Conservation (phyloP, 2,888 invertebrate genomes). For the Palloptera scutellata region DNA sequence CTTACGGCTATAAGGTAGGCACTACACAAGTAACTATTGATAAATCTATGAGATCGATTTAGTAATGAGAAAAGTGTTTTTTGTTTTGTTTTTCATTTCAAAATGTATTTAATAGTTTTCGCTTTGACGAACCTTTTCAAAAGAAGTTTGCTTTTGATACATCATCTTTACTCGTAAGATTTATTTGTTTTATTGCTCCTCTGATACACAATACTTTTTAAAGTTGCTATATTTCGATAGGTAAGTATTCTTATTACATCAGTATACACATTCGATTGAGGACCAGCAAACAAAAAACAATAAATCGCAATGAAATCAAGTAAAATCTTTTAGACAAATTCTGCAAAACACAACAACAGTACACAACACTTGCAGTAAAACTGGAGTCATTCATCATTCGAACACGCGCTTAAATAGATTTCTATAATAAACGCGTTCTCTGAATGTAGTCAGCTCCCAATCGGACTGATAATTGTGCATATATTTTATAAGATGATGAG, state of each 20-base stretch:
- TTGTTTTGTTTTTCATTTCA: too few species aligned
- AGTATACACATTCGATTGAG: too few species aligned
- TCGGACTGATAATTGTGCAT: too few species aligned
- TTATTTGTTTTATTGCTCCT: not conserved
- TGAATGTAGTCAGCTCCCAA: too few species aligned
- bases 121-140: constrained; percentile 56
- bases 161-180: constrained; percentile 39
- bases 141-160: constrained; percentile 57
- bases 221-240: not conserved
- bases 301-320: not conserved
- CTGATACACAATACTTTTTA: not conserved
- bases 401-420: constrained; percentile 54
- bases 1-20: too few species aligned
- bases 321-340: too few species aligned
- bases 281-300: not conserved
- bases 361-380: constrained; percentile 37
- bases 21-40: too few species aligned
- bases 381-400: constrained; percentile 31
- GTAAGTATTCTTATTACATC: too few species aligned
- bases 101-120: not conserved
- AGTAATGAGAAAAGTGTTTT: too few species aligned
- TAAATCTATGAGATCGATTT: too few species aligned
- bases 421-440: constrained; percentile 5
- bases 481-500: not conserved
- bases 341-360: constrained; percentile 28